Evolutionary conservation across 2,113 vertebrate genomes (phyloP).

Genomic region (Rutilus rutilus): DNA sequence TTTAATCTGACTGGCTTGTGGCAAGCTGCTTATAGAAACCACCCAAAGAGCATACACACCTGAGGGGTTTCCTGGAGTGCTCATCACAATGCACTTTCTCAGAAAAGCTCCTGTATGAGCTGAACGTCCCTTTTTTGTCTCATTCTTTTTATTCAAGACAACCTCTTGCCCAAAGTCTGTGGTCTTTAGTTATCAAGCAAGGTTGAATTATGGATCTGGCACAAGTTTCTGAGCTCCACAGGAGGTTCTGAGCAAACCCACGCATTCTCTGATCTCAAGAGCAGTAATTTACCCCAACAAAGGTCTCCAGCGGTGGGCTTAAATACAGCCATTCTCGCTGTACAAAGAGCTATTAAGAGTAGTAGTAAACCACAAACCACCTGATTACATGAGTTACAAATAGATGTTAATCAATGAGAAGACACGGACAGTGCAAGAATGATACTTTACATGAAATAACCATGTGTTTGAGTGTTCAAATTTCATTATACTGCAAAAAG

Average conservation of each 20-base stretch:
- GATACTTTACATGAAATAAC: not conserved
- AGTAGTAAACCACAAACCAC: not conserved
- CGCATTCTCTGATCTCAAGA: conserved; percentile 19
- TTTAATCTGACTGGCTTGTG: not conserved
- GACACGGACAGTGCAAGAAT: not conserved
- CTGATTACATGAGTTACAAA: not conserved
- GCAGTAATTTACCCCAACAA: conserved; percentile 31
- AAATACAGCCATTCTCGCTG: conserved; percentile 20
- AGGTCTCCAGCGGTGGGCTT: conserved; percentile 17
- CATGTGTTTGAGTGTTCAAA: not conserved
- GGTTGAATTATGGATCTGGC: conserved; percentile 3
- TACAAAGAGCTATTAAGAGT: conserved; percentile 32
- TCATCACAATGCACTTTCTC: not conserved
- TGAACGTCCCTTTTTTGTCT: not conserved
- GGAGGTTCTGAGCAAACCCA: conserved; percentile 31
- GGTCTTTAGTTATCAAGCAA: not conserved
- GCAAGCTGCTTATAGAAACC: not conserved
- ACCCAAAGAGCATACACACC: not conserved
- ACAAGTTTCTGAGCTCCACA: not conserved
- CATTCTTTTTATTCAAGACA: not conserved
- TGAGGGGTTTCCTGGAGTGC: not conserved
- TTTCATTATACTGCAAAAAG: not conserved
- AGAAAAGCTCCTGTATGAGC: not conserved
- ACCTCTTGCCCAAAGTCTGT: not conserved
- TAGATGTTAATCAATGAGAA: not conserved